These are phyloP conservation scores for Sylvilagus bachmani DNA, from an alignment of 2,113 vertebrate species.

Conservation along the genomic window DNA sequence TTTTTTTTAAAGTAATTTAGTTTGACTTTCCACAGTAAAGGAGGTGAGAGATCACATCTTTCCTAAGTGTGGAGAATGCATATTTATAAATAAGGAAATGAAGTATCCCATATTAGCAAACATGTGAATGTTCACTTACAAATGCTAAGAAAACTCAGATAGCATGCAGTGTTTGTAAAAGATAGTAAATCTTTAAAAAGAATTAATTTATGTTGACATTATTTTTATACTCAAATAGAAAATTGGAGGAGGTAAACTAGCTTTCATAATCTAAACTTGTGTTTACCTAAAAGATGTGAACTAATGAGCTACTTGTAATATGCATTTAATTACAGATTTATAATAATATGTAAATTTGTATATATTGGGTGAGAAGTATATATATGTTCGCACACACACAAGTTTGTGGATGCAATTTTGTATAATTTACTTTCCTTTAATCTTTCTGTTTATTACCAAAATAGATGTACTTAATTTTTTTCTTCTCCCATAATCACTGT, in stretches of 20 bases:
- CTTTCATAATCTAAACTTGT: not conserved
- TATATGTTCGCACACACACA: not conserved
- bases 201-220: not conserved
- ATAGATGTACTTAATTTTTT: not conserved
- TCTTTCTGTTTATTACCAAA: not conserved
- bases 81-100: constrained; percentile 43
- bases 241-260: not conserved
- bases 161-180: not conserved
- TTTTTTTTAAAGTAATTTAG: constrained; percentile 8
- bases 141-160: not conserved
- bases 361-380: not conserved
- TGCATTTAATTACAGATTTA: not conserved
- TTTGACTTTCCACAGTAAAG: constrained; percentile 45
- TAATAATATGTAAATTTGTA: not conserved
- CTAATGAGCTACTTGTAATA: not conserved
- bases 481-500: not conserved
- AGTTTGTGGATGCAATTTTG: not conserved
- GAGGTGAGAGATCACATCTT: not conserved
- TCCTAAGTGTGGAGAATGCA: constrained; percentile 15
- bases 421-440: not conserved
- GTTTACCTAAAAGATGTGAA: not conserved
- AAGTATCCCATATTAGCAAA: not conserved
- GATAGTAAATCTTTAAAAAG: not conserved
- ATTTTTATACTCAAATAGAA: not conserved
- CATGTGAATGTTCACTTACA: not conserved